These are phyloP conservation scores for Balanococcus diminutus DNA, from an alignment of 2,888 invertebrate genomes.

Conservation along the genomic window DNA sequence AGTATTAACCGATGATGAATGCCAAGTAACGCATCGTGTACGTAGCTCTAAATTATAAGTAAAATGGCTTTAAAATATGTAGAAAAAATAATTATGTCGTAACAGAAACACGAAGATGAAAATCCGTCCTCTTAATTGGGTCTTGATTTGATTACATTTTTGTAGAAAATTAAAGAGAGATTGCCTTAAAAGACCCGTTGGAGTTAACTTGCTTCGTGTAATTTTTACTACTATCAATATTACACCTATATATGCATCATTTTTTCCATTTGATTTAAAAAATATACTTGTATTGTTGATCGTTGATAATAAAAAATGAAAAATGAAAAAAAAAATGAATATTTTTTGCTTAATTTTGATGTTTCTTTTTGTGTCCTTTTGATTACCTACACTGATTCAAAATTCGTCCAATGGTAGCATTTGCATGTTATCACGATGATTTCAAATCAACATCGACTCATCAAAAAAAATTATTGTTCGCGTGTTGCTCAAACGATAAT, in stretches of 20 bases:
- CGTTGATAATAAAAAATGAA: neutral
- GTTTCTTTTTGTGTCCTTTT: neutral
- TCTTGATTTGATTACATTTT: neutral
- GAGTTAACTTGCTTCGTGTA: neutral
- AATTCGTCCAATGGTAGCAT: no score
- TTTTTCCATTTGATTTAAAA: neutral
- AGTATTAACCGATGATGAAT: neutral
- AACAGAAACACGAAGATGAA: neutral
- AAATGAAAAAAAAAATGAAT: neutral
- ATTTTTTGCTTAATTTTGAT: neutral
- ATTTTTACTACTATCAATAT: neutral
- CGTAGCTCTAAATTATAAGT: neutral
- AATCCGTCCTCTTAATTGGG: neutral
- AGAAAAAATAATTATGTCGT: neutral
- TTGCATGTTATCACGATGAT: no score
- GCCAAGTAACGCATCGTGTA: neutral
- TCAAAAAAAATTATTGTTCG: no score
- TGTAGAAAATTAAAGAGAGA: neutral
- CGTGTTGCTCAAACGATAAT: no score
- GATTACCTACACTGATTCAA: no score
- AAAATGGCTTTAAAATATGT: neutral
- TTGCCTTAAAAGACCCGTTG: neutral
- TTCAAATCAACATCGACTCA: no score
- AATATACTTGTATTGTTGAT: neutral
- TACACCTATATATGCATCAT: neutral